phyloP scores from a whole-genome alignment of 2,888 invertebrate species.

The Cancer borealis region DNA sequence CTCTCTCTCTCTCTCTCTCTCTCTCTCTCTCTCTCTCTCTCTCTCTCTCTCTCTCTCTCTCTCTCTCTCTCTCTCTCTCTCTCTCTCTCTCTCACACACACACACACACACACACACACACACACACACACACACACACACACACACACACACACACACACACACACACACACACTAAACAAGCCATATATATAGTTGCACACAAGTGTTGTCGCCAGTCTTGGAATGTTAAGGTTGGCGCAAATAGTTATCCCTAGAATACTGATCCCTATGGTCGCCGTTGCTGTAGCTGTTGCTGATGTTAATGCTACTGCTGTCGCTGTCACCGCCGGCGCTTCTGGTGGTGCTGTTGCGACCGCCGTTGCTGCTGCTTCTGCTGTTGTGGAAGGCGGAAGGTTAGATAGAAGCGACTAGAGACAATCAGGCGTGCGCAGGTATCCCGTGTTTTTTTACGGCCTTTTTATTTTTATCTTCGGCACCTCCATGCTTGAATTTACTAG shows the following conservation, averaged over 20 bases:
- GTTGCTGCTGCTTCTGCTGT: background rate
- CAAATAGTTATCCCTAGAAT: background rate
- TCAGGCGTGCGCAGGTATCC: background rate
- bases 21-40: too few relatives aligned
- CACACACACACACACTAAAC: background rate
- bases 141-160: too few relatives aligned
- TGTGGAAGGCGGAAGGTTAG: background rate
- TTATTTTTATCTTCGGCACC: background rate
- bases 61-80: too few relatives aligned
- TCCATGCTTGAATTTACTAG: background rate
- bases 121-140: too few relatives aligned
- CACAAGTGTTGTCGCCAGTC: background rate
- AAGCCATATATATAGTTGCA: background rate
- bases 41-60: too few relatives aligned
- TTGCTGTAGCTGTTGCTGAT: background rate
- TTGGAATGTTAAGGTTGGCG: background rate
- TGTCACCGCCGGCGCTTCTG: background rate
- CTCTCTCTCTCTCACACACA: too few relatives aligned
- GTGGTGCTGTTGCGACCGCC: background rate
- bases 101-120: too few relatives aligned
- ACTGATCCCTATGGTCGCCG: background rate
- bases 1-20: too few relatives aligned
- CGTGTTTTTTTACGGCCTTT: background rate
- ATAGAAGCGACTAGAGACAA: background rate
- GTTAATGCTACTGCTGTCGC: background rate